phyloP scores from a whole-genome alignment of 1,140 invertebrate genomes.

The Brachionus manjavacas region DNA sequence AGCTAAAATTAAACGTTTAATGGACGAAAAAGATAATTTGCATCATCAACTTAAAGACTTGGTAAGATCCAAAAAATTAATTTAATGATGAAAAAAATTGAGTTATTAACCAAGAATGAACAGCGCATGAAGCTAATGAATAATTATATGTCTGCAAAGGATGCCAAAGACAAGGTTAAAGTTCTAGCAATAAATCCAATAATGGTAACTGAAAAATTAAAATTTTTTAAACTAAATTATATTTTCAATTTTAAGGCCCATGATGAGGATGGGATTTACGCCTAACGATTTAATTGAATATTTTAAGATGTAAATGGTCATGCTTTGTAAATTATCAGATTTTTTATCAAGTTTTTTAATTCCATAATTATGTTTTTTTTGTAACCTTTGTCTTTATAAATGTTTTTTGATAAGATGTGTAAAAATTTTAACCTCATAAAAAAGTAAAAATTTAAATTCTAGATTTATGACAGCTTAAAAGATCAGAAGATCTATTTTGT shows the following conservation, averaged over 20 bases:
- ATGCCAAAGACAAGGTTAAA: slow-evolving; percentile 40
- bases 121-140: slow-evolving; percentile 38
- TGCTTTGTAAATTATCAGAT: neutral
- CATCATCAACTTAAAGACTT: slow-evolving; percentile 55
- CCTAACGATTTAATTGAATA: neutral
- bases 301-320: neutral
- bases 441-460: neutral
- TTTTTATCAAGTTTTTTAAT: neutral
- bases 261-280: slow-evolving; percentile 39
- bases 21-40: slow-evolving; percentile 53
- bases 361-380: neutral
- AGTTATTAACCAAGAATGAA: slow-evolving; percentile 24
- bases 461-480: neutral
- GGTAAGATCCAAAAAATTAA: slow-evolving; percentile 46
- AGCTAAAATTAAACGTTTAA: slow-evolving; percentile 53
- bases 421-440: neutral
- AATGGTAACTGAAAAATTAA: neutral
- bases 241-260: slow-evolving; percentile 9
- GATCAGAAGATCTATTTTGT: neutral
- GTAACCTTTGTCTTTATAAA: neutral
- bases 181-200: slow-evolving; percentile 22
- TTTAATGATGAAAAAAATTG: neutral
- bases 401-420: neutral
- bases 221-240: neutral
- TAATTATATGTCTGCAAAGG: slow-evolving; percentile 37